Evolutionary conservation across 2,113 vertebrate species (phyloP), one percentile per base, ranked within the genome.

Genomic region (Macquaria australasica): DNA sequence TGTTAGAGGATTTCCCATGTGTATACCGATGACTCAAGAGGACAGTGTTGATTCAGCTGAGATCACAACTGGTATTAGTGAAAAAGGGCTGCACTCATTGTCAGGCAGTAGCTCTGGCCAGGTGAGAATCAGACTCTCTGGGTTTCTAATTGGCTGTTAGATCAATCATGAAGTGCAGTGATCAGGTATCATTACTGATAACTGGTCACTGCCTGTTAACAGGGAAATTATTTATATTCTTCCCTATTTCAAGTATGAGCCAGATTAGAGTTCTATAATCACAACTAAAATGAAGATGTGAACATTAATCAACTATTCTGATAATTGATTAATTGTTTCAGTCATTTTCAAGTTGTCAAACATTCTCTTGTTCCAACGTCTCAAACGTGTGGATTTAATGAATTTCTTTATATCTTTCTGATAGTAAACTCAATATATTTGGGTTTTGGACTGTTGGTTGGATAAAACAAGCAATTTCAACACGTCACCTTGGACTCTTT

Each of bases 131-230:
- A 6, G 31, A 53, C 83, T 73, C 84, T 66, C 34, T 37, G 60
- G 77, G 59, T 37, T 83, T 39, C 43, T 64, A 79, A 89, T 71
- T 89, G 68, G 58, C 63, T 10, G 15, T 45, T 20, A 69, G 73
- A 80, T 81, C 10, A 63, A 81, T 86, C 14, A 76, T 60, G 75
- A 70, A 77, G 50, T 28, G 41, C 71, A 14, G 18, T 21, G 1
- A 43, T 12, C 66, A 51, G 43, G 23, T 76, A 41, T 84, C 60
- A 51, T 14, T 53, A 64, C 39, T 37, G 34, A 25, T 23, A 56
- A 68, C 75, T 45, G 11, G 23, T 43, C n/a, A n/a, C n/a, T n/a
- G n/a, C n/a, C n/a, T n/a, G n/a, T n/a, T n/a, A n/a, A n/a, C n/a
- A n/a, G n/a, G n/a, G n/a, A n/a, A n/a, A n/a, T n/a, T n/a, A n/a